phyloP scores from a whole-genome alignment of 2,797 vertebrate genomes.

The Hipposideros larvatus region DNA sequence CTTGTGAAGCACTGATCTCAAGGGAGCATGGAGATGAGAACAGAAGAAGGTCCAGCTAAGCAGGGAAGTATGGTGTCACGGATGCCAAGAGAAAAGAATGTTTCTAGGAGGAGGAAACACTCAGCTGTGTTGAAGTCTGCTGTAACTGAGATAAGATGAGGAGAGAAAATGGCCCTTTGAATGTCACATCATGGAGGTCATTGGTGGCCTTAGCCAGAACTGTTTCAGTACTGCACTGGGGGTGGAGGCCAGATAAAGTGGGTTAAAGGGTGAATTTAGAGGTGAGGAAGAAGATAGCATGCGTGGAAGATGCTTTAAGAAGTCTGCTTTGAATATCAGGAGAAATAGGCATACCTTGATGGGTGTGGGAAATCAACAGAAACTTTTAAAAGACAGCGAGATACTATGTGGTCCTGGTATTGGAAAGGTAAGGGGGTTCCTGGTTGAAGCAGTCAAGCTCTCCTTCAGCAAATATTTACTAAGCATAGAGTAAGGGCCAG shows the following conservation, averaged over 20 bases:
- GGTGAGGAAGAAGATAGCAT: not conserved
- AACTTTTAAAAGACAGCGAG: not conserved
- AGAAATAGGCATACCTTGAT: not conserved
- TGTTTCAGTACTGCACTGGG: not conserved
- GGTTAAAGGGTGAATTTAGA: not conserved
- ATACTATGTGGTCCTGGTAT: not conserved
- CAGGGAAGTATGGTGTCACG: not conserved
- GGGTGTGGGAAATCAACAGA: not conserved
- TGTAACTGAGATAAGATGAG: not conserved
- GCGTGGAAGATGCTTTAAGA: not conserved
- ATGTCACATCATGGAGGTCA: not conserved
- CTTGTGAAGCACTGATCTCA: not conserved
- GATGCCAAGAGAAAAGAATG: not conserved
- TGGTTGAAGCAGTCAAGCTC: not conserved
- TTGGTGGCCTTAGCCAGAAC: not conserved
- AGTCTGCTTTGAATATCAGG: not conserved
- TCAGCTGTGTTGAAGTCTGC: not conserved
- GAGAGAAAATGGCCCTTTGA: not conserved
- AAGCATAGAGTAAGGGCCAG: not conserved
- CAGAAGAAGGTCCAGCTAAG: not conserved
- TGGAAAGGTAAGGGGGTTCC: not conserved
- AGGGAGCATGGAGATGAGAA: not conserved
- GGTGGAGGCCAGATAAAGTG: not conserved
- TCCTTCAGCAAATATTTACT: conserved; percentile 33
- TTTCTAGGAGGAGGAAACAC: not conserved